Evolutionary conservation across 2,113 vertebrate species (phyloP).

Genomic region (Pongo abelii): DNA sequence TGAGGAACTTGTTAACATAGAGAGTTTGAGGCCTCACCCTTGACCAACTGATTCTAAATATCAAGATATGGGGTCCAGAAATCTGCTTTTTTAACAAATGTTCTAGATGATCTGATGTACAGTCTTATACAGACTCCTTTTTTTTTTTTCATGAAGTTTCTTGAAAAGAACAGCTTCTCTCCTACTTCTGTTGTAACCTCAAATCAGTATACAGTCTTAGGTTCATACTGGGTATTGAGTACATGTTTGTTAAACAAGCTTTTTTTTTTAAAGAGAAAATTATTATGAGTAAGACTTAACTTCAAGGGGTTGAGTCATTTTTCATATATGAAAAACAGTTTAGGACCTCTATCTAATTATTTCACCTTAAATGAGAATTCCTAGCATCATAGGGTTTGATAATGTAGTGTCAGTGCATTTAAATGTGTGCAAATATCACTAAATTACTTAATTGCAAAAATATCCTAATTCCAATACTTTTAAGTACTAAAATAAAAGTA

Average conservation of each 20-base stretch:
- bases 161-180: background rate
- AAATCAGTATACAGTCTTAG: background rate
- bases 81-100: background rate
- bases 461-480: background rate
- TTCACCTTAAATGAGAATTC: background rate
- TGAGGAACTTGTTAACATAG: background rate
- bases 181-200: background rate
- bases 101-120: background rate
- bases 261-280: background rate
- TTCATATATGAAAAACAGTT: background rate
- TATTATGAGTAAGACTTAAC: background rate
- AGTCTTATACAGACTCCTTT: background rate
- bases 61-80: too few species aligned
- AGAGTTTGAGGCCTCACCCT: background rate
- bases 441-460: background rate
- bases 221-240: background rate
- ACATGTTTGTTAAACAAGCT: background rate
- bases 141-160: background rate
- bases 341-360: background rate
- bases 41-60: background rate
- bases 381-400: background rate
- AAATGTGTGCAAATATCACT: background rate
- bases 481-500: slow-evolving; percentile 14
- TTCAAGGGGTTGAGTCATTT: background rate
- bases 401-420: background rate